Evolutionary conservation across 2,797 vertebrate genomes (phyloP).

Genomic region (Cryptoblepharus egeriae): DNA sequence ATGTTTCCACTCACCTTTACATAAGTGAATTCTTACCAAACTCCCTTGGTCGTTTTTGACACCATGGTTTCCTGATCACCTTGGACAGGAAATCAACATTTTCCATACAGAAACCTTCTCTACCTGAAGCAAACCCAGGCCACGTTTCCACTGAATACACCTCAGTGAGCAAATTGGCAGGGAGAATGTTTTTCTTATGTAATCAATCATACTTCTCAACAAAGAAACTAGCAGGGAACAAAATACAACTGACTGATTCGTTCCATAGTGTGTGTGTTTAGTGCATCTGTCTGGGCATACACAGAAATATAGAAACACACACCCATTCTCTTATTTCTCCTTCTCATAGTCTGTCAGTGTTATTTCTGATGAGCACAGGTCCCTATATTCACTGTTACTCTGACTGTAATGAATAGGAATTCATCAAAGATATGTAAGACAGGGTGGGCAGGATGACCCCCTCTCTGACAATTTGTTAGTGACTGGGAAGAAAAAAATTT

Average conservation of each 20-base stretch:
- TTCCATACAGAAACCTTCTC: neutral
- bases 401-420: neutral
- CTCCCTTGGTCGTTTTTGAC: neutral
- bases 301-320: too few relatives aligned
- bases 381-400: neutral
- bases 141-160: neutral
- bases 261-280: neutral
- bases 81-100: neutral
- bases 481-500: too few relatives aligned
- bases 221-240: neutral
- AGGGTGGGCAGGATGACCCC: too few relatives aligned
- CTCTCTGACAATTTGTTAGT: too few relatives aligned
- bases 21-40: neutral
- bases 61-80: neutral
- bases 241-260: neutral
- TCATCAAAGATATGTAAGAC: neutral
- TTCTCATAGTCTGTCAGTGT: neutral
- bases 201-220: neutral
- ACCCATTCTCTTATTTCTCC: neutral
- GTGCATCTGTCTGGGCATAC: neutral
- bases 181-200: neutral
- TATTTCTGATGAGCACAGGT: neutral
- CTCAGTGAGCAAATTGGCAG: neutral
- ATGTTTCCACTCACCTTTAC: neutral
- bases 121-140: neutral